Evolutionary conservation across 2,113 vertebrate species (phyloP), one percentile per base, ranked within the genome.

Genomic region (Megalops atlanticus): DNA sequence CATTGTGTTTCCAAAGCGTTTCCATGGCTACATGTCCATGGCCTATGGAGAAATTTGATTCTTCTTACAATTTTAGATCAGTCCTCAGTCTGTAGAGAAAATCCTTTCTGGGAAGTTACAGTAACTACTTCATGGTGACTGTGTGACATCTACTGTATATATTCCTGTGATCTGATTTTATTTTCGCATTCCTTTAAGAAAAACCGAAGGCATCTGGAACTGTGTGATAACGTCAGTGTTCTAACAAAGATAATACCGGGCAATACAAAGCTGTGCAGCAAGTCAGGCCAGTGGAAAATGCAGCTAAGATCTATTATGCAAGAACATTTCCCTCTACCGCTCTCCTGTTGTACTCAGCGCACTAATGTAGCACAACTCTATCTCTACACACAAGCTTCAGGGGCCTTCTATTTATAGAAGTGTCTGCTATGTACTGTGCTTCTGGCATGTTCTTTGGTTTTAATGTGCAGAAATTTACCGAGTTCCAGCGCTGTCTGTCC

Each of bases 321-420:
- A 12, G 16, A 45, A 8, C 41, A 43, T 75, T 76, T 74, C 64
- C 78, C 82, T 82, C 85, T 80, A 74, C 80, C 81, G 78, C 77
- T 80, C 76, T 47, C 75, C 85, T 74, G 82, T 76, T 76, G 84
- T 84, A 47, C 85, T 82, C 84, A 84, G 76, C 81, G 70, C 84
- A 70, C 85, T 89, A 87, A 90, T 88, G 87, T 88, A 89, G 58
- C 88, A 89, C 78, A 84, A 90, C 85, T 85, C 84, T 81, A 73
- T 91, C 84, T 70, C 81, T 77, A 88, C 81, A 87, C 85, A 80
- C 73, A 36, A 82, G 87, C 90, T 92, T 89, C 84, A 89, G 86
- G 88, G 87, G 79, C 84, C 21, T 74, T 81, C 90, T 93, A 93
- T 93, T 93, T 90, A 89, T 94, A 92, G 91, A 88, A 79, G 0